Evolutionary conservation across 2,888 invertebrate species (phyloP).

Genomic region (Pseudolycoriella hygida): DNA sequence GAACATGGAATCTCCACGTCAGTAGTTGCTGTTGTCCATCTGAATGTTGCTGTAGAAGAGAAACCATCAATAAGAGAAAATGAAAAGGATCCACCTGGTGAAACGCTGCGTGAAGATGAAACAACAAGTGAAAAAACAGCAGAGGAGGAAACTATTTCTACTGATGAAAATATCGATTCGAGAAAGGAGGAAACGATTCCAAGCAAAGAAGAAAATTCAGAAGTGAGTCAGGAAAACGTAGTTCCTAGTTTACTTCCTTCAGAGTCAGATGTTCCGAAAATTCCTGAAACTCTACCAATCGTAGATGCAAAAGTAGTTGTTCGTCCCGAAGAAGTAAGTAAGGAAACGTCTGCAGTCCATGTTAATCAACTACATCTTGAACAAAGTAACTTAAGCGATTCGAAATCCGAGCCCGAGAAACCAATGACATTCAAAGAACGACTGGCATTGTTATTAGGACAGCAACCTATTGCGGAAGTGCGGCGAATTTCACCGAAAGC

Average conservation of each 20-base stretch:
- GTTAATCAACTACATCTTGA: too few species aligned
- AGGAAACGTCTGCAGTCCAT: neutral
- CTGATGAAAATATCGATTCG: neutral
- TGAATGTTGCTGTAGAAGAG: too few species aligned
- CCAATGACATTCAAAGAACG: constrained; percentile 1
- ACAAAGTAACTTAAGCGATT: neutral
- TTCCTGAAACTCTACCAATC: neutral
- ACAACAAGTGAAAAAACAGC: neutral
- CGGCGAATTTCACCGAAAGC: neutral
- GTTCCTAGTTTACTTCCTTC: neutral
- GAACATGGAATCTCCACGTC: too few species aligned
- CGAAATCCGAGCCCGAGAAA: neutral
- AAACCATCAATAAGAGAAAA: too few species aligned
- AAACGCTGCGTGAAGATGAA: too few species aligned
- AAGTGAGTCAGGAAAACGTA: neutral
- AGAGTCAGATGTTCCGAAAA: neutral
- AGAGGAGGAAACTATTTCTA: neutral
- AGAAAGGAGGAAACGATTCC: neutral
- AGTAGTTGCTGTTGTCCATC: too few species aligned
- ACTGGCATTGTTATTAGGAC: neutral
- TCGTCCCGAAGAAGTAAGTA: neutral
- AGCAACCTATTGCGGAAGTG: neutral
- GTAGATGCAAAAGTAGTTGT: neutral
- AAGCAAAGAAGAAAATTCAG: neutral
- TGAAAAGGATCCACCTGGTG: too few species aligned